Evolutionary conservation across 53 echinoderm and acorn worm genomes (phyloP).

Genomic region (Hippasteria phrygiana): DNA sequence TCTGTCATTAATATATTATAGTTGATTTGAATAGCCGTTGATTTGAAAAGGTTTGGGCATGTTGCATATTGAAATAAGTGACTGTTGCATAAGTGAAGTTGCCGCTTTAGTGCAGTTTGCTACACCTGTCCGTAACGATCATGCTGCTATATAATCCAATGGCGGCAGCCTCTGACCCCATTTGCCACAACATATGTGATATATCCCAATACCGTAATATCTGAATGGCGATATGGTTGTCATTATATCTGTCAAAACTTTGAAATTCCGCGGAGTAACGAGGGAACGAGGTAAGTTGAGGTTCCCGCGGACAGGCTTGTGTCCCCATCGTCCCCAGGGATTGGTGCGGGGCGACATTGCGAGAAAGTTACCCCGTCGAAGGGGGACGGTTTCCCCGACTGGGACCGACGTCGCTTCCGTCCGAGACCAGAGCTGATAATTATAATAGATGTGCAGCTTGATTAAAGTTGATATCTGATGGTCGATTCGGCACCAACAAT

Average conservation of each 20-base stretch:
- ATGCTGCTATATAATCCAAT: background rate
- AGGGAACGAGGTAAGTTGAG: conserved; percentile 17
- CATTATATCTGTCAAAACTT: conserved; percentile 61
- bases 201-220: background rate
- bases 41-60: too few relatives aligned
- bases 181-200: conserved; percentile 9
- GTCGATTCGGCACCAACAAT: background rate
- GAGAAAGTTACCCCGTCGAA: background rate
- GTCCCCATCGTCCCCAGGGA: background rate
- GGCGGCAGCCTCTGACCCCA: background rate
- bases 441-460: conserved; percentile 12
- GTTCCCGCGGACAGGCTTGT: conserved; percentile 23
- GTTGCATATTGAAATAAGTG: too few relatives aligned
- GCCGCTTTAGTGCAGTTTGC: background rate
- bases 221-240: conserved; percentile 17
- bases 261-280: conserved; percentile 43
- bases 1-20: too few relatives aligned
- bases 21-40: too few relatives aligned
- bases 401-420: conserved; percentile 8
- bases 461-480: background rate
- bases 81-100: background rate
- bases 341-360: background rate
- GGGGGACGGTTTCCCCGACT: conserved; percentile 1
- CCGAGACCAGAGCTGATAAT: background rate
- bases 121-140: background rate